phyloP scores from a whole-genome alignment of 1,140 invertebrate species.

The roundworm (Caenorhabditis elegans) region WBcel235 BX284602.5:255001-255500 shows the following conservation, averaged over 20 bases:
- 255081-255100: conserved; percentile 1
- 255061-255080: background rate
- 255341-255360: background rate
- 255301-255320: too few species aligned
- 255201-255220: background rate
- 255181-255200: conserved; percentile 2
- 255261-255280: conserved; percentile 20
- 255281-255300: background rate
- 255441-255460: too few species aligned
- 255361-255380: background rate
- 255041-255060: conserved; percentile 13
- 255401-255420: background rate
- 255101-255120: background rate
- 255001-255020: conserved; percentile 39
- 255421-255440: background rate
- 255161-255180: background rate
- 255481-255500: too few species aligned
- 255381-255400: background rate
- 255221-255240: background rate
- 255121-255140: background rate
- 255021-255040: conserved; percentile 42
- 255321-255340: background rate
- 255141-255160: background rate
- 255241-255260: background rate
- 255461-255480: too few species aligned